phyloP scores from a whole-genome alignment of 30 jellyfish, hydroid and myxozoan species.

The Turritopsis rubra region DNA sequence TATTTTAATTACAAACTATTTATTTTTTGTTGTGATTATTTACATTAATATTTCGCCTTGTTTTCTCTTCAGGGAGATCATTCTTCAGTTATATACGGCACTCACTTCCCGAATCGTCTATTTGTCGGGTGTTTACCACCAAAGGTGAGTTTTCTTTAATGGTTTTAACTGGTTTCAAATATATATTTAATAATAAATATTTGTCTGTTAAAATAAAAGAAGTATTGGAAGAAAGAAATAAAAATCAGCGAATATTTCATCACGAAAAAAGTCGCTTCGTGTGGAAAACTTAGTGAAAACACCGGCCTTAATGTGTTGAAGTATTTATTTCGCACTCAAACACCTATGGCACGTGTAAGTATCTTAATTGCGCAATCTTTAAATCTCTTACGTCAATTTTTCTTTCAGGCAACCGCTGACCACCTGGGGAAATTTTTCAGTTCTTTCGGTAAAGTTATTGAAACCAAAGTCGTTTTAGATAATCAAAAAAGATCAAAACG shows the following conservation, averaged over 20 bases:
- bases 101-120: conserved; percentile 41
- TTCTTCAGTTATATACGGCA: conserved; percentile 55
- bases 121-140: conserved; percentile 71
- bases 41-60: neutral
- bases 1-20: neutral
- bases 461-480: conserved; percentile 64
- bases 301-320: too few relatives aligned
- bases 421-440: conserved; percentile 56
- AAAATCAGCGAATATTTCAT: too few relatives aligned
- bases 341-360: too few relatives aligned
- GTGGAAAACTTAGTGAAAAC: too few relatives aligned
- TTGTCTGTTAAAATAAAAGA: too few relatives aligned
- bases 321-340: neutral
- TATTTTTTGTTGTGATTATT: neutral
- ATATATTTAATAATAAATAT: too few relatives aligned
- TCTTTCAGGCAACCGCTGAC: conserved; percentile 48
- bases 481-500: conserved; percentile 52
- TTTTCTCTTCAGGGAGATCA: conserved; percentile 42
- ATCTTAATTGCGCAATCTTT: neutral
- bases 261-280: too few relatives aligned
- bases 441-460: conserved; percentile 47
- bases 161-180: neutral
- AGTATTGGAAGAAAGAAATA: too few relatives aligned
- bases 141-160: conserved; percentile 25
- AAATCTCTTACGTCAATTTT: neutral